Evolutionary conservation across 2,888 invertebrate species (phyloP).

Genomic region (Pseudococcus jackbeardsleyi): DNA sequence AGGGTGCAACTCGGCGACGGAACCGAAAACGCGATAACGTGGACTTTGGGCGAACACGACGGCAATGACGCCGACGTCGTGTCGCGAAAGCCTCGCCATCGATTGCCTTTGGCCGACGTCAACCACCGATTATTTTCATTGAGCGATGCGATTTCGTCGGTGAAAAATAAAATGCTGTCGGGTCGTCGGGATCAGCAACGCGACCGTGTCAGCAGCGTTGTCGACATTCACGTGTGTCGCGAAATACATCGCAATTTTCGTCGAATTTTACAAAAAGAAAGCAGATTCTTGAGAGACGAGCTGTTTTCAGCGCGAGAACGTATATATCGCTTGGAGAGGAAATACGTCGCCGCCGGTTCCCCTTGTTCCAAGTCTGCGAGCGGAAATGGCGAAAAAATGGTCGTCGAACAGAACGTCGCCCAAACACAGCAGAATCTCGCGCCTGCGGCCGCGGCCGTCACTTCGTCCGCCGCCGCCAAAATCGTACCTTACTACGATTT

Average conservation of each 20-base stretch:
- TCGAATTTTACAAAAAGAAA: slow-evolving; percentile 55
- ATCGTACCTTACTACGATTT: not conserved
- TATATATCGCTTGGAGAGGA: slow-evolving; percentile 1
- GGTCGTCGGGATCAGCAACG: not conserved
- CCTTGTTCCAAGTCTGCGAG: not conserved
- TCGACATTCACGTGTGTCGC: slow-evolving; percentile 33
- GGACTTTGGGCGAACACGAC: not conserved
- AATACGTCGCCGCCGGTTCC: not conserved
- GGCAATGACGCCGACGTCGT: too few relatives aligned
- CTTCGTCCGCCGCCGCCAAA: not conserved
- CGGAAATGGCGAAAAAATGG: not conserved
- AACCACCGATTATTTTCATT: slow-evolving; percentile 14
- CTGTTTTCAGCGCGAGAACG: slow-evolving; percentile 46
- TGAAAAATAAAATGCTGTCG: slow-evolving; percentile 49
- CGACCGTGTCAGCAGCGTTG: not conserved
- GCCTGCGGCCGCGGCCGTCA: too few relatives aligned
- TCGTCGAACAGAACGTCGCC: not conserved
- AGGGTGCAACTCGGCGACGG: not conserved
- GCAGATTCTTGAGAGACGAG: slow-evolving; percentile 58
- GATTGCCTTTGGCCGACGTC: slow-evolving; percentile 22
- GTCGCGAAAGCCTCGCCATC: too few relatives aligned
- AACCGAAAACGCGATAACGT: not conserved
- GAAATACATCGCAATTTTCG: slow-evolving; percentile 55
- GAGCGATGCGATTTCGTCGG: slow-evolving; percentile 5
- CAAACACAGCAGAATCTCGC: too few relatives aligned